Percentiles rank a stretch among this genome's conserved stretches.
Evolutionary conservation across 2,797 vertebrate genomes (phyloP).

Genomic region (Pipistrellus kuhlii): DNA sequence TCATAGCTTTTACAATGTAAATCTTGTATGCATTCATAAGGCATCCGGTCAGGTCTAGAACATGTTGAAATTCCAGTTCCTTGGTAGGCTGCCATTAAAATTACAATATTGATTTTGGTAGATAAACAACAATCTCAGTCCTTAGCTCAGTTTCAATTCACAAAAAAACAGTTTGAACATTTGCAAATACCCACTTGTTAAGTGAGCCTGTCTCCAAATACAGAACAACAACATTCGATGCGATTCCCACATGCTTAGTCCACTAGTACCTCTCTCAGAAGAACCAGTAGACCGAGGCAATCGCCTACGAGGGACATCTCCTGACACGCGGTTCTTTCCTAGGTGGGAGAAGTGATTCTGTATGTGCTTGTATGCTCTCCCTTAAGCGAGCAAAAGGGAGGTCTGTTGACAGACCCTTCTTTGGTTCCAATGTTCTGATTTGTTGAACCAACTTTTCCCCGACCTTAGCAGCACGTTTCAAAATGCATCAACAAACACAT

Average conservation of each 20-base stretch:
- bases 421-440: slow-evolving; percentile 54
- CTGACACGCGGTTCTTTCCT: slow-evolving; percentile 39
- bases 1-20: slow-evolving; percentile 71
- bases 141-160: slow-evolving; percentile 61
- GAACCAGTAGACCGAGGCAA: slow-evolving; percentile 52
- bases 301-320: slow-evolving; percentile 66
- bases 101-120: slow-evolving; percentile 76
- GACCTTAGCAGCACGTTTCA: slow-evolving; percentile 47
- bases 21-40: slow-evolving; percentile 56
- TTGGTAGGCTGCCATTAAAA: slow-evolving; percentile 69
- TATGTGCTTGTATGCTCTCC: background rate
- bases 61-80: slow-evolving; percentile 27
- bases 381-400: background rate
- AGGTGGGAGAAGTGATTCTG: background rate
- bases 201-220: slow-evolving; percentile 48
- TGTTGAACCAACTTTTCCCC: slow-evolving; percentile 68
- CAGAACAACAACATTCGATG: background rate
- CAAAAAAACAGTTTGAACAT: slow-evolving; percentile 60
- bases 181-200: slow-evolving; percentile 63
- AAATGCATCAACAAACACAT: slow-evolving; percentile 56
- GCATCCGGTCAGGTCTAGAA: background rate
- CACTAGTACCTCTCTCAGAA: background rate
- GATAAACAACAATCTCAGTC: slow-evolving; percentile 61
- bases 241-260: slow-evolving; percentile 62
- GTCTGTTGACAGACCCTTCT: background rate